A percentile compares a stretch with the other conserved stretches of the same genome.
phyloP scores from a whole-genome alignment of 1,140 invertebrate species.

The Cotesia vestalis region DNA sequence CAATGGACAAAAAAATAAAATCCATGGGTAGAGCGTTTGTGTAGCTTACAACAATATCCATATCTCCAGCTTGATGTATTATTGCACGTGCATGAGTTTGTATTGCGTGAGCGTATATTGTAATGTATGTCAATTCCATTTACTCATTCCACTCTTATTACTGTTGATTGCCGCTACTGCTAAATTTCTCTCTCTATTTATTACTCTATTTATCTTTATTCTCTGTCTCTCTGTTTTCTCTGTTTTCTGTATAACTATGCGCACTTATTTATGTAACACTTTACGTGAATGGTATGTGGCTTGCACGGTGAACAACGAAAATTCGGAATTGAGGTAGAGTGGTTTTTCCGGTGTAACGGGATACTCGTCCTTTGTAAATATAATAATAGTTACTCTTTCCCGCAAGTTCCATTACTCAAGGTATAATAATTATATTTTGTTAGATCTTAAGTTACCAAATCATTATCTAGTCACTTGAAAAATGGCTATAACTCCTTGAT shows the following conservation, averaged over 20 bases:
- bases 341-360: constrained; percentile 26
- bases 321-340: not conserved
- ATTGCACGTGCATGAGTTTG: constrained; percentile 37
- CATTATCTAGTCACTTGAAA: too few species aligned
- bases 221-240: too few species aligned
- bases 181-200: too few species aligned
- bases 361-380: constrained; percentile 10
- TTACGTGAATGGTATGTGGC: too few species aligned
- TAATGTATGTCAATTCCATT: not conserved
- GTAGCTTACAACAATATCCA: constrained; percentile 1
- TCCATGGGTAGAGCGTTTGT: not conserved
- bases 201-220: too few species aligned
- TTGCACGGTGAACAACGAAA: not conserved
- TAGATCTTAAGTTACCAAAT: too few species aligned
- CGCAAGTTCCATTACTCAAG: not conserved
- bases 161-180: too few species aligned
- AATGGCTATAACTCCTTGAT: too few species aligned
- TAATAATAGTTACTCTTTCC: not conserved
- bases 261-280: too few species aligned
- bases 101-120: constrained; percentile 10
- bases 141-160: not conserved
- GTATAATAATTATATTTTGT: too few species aligned
- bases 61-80: constrained; percentile 26
- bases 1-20: not conserved
- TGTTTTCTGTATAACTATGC: not conserved